These are phyloP conservation scores for Telenomus remus DNA, from an alignment of 1,140 invertebrate genomes.

Conservation along the genomic window DNA sequence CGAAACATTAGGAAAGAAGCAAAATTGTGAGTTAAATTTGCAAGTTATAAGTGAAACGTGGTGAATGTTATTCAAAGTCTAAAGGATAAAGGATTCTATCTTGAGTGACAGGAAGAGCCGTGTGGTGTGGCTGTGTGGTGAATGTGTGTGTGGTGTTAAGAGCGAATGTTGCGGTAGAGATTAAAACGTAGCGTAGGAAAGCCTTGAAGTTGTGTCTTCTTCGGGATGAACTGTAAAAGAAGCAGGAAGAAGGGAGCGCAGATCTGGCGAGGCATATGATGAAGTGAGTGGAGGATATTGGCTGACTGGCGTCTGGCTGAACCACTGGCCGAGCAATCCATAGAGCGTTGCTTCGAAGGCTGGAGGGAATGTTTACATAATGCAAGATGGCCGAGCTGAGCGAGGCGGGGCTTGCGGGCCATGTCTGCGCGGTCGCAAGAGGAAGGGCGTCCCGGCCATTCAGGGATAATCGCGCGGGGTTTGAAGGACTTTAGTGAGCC, in stretches of 20 bases:
- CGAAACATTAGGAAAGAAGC: no score
- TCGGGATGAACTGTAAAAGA: not conserved
- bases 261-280: not conserved
- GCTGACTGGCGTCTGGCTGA: slow-evolving; percentile 51
- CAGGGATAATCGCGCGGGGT: slow-evolving; percentile 56
- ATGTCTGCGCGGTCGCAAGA: slow-evolving; percentile 24
- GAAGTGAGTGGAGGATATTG: slow-evolving; percentile 5
- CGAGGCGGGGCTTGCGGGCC: slow-evolving; percentile 53
- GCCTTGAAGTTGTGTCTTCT: not conserved
- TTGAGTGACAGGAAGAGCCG: no score
- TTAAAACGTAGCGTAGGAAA: no score
- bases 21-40: no score
- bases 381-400: slow-evolving; percentile 62
- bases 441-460: slow-evolving; percentile 53
- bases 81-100: no score
- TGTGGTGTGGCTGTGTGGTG: no score
- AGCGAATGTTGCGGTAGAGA: no score
- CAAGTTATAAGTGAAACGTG: no score
- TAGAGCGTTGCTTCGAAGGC: slow-evolving; percentile 21
- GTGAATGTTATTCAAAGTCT: no score
- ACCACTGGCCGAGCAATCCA: slow-evolving; percentile 51
- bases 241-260: not conserved
- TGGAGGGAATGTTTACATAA: slow-evolving; percentile 60
- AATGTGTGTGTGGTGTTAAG: no score
- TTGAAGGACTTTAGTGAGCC: slow-evolving; percentile 26